Evolutionary conservation across 2,888 invertebrate species (phyloP).

Genomic region (Cosmia trapezina): DNA sequence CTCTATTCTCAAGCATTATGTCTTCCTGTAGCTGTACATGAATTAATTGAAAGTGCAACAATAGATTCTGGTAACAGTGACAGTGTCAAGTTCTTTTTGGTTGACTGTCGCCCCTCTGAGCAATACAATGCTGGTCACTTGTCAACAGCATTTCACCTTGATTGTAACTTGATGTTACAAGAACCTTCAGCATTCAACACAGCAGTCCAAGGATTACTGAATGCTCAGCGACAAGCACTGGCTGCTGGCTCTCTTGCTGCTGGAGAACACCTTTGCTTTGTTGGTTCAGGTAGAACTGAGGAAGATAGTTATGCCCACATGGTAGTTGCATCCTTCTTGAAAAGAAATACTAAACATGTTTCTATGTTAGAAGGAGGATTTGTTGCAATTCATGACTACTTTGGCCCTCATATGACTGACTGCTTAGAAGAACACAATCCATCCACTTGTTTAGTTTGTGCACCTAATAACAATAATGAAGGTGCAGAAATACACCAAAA

Average conservation of each 20-base stretch:
- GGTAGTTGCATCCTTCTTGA: conserved; percentile 99
- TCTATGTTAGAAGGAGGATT: conserved; percentile 98
- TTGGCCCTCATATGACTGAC: conserved; percentile 94
- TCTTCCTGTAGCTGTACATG: conserved; percentile 98
- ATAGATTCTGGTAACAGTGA: conserved; percentile 92
- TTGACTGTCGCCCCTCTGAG: conserved; percentile 98
- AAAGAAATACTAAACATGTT: conserved; percentile 97
- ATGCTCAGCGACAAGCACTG: conserved; percentile 96
- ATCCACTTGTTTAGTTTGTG: conserved; percentile 95
- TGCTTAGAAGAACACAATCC: conserved; percentile 96
- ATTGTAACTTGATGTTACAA: conserved; percentile 99
- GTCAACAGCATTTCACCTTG: conserved; percentile 99
- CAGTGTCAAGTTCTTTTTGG: conserved; percentile 96
- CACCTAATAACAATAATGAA: conserved; percentile 87
- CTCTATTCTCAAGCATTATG: conserved; percentile 96
- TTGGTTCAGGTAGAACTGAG: conserved; percentile 98
- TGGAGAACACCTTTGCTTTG: conserved; percentile 96
- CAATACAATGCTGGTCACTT: conserved; percentile 99
- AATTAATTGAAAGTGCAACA: conserved; percentile 96
- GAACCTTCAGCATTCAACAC: conserved; percentile 98
- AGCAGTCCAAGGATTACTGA: conserved; percentile 97
- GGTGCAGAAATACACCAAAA: conserved; percentile 71
- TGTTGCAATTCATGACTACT: conserved; percentile 95
- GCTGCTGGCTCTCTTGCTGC: conserved; percentile 96
- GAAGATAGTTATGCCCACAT: conserved; percentile 99